Base-by-base conservation (phyloP, 2,888 invertebrate genomes). In the Platycnemis pennipes region DNA sequence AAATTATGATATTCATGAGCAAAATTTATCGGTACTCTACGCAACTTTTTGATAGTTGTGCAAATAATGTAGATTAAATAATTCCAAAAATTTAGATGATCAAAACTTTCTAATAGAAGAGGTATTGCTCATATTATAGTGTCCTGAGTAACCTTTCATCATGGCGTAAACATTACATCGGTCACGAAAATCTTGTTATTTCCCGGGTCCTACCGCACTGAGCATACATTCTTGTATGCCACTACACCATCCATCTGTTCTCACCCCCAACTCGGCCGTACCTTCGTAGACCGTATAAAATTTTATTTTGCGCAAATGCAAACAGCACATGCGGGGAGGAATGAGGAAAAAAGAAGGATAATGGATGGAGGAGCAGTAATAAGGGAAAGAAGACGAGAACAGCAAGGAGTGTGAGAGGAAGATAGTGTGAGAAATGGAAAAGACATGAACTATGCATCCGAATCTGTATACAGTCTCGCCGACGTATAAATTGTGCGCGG, bases 401-500 rank as follows among this genome's bases (percentile, higher is more conserved):
- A 49, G 31, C 46, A 37, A 16, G 37, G 37, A n/a, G n/a, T 4
- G 87, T n/a, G 87, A 87, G 87, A 13, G 46, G 37, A 37, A 49
- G 53, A 89, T 49, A 89, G 91, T 26, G 56, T 26, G 63, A 91
- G 91, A 91, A 89, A 63, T 42, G 56, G 44, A 44, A 91, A 63
- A 91, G 63, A 63, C 91, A 91, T 91, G 91, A 91, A 91, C 91
- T 91, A 91, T 44, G 91, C 63, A 44, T 91, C 63, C 91, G 63
- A 91, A 91, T 91, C 56, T 91, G 91, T 91, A 91, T 91, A 91
- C 91, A 44, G 91, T 44, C 44, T 45, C 91, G 91, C 63, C 91
- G 69, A 91, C 91, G 91, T 91, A 91, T 91, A 91, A 91, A 91
- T 91, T 91, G 91, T 91, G n/a, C 63, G 69, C 91, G 91, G 91